Base-by-base conservation (phyloP, 1,140 invertebrate species). In the Psix sp. region DNA sequence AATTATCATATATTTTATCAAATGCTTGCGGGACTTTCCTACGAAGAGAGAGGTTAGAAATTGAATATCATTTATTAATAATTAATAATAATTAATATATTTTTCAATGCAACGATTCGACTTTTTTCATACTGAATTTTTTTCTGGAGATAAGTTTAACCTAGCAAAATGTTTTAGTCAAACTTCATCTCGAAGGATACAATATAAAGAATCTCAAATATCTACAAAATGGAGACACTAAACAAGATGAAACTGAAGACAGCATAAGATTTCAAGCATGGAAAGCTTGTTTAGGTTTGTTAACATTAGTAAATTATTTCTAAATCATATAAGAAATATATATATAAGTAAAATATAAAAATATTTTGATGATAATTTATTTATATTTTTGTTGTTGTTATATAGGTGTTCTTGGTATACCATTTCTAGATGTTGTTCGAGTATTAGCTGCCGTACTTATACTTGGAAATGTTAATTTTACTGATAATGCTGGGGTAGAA, bases 1-100 rank as follows among this genome's bases (percentile, higher is more conserved):
- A 98, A 98, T 87, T 98, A 97, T 83, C 96, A 98, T 81, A 97
- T 98, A 81, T 98, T 98, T 88, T 98, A 98, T 88, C 96, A 98
- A 88, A 94, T 98, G 93, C 88, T 98, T 16, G 95, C 95, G 10
- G 96, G 96, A 2, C 89, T 98, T 0, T 92, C 92, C 9, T 85
- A 91, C 38, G 96, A 98, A 74, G 96, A 98, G 86, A 90, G 95
- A 89, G 88, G 91, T 92, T 81, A 14, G 24, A 46, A 39, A 39
- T 33, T 7, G 39, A 36, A 11, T 17, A 48, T 36, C 14, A 40
- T 9, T 39, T 51, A 35, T 21, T 33, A n/a, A n/a, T n/a, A n/a
- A n/a, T n/a, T n/a, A n/a, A n/a, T n/a, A n/a, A n/a, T n/a, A n/a
- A n/a, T n/a, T n/a, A n/a, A n/a, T n/a, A n/a, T n/a, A n/a, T n/a